phyloP scores from a whole-genome alignment of 2,888 invertebrate species.

The Parnassius glacialis region DNA sequence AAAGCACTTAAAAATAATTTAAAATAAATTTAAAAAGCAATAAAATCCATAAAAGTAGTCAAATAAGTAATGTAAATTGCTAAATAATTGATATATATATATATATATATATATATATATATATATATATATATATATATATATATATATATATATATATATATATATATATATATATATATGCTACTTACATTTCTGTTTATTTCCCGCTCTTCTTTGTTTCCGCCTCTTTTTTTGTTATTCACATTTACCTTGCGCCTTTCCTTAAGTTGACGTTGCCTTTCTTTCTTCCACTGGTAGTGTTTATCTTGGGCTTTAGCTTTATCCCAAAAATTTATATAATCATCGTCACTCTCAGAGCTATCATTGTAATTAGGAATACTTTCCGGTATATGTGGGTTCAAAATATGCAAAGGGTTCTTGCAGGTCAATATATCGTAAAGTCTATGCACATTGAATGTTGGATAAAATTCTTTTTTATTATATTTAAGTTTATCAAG shows the following conservation, averaged over 20 bases:
- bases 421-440: constrained; percentile 81
- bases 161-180: too few species aligned
- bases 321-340: constrained; percentile 66
- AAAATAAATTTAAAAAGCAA: too few species aligned
- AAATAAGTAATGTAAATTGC: too few species aligned
- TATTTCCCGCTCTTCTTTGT: constrained; percentile 70
- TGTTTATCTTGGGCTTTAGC: constrained; percentile 75
- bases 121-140: too few species aligned
- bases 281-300: constrained; percentile 72
- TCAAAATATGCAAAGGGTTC: constrained; percentile 73
- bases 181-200: constrained; percentile 76
- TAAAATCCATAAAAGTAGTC: too few species aligned
- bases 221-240: constrained; percentile 51
- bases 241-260: constrained; percentile 53
- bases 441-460: constrained; percentile 80
- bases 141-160: too few species aligned
- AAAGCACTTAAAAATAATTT: too few species aligned
- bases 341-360: constrained; percentile 66
- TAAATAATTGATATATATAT: too few species aligned
- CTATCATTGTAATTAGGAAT: constrained; percentile 46
- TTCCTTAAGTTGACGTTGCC: constrained; percentile 61
- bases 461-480: constrained; percentile 83
- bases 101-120: too few species aligned
- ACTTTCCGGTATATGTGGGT: constrained; percentile 60
- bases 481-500: constrained; percentile 84